A percentile compares a stretch with the other conserved stretches of the same genome.
These are phyloP conservation scores for Eurypyga helias DNA, from an alignment of 2,113 vertebrate genomes.

Conservation along the genomic window DNA sequence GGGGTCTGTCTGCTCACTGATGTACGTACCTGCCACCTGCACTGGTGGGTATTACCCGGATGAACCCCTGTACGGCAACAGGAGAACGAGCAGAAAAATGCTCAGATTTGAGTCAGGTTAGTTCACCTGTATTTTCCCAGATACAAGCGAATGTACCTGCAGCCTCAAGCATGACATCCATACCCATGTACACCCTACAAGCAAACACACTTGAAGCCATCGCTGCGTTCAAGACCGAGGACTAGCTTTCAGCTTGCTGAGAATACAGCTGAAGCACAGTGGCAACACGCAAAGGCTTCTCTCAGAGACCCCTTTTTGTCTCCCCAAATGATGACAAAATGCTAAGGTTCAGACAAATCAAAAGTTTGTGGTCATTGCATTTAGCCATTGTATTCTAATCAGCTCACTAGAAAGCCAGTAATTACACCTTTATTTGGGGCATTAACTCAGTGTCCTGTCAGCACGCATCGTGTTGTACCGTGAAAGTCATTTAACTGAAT, in stretches of 20 bases:
- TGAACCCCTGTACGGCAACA: not conserved
- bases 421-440: not conserved
- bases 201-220: not conserved
- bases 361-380: not conserved
- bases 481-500: not conserved
- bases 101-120: not conserved
- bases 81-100: not conserved
- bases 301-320: not conserved
- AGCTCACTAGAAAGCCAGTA: not conserved
- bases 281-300: not conserved
- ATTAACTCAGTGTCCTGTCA: not conserved
- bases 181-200: not conserved
- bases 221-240: not conserved
- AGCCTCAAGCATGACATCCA: not conserved
- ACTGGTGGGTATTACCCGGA: not conserved
- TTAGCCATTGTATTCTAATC: not conserved
- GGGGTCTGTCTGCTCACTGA: not conserved
- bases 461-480: not conserved
- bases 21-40: not conserved
- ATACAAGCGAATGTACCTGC: not conserved
- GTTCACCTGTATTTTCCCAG: not conserved
- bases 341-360: not conserved
- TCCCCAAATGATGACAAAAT: not conserved
- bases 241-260: not conserved
- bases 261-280: not conserved